Evolutionary conservation across 2,113 vertebrate species (phyloP).

Genomic region (Ciconia stormi): DNA sequence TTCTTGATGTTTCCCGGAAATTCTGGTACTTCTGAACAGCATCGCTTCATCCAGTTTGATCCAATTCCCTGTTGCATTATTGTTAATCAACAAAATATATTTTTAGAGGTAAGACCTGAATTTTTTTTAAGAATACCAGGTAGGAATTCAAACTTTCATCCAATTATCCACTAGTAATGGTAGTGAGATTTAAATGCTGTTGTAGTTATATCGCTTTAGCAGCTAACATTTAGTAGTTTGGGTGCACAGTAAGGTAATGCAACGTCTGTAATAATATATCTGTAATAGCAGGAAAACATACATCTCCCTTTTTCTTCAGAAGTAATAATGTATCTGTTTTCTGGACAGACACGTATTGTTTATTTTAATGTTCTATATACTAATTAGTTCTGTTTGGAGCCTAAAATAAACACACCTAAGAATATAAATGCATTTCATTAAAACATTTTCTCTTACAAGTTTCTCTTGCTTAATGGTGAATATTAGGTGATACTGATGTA

Average conservation of each 20-base stretch:
- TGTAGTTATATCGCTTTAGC: neutral
- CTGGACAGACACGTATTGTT: neutral
- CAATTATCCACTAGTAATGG: neutral
- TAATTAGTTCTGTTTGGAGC: neutral
- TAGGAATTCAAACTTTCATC: neutral
- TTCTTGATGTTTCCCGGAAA: neutral
- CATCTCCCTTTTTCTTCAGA: neutral
- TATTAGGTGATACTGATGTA: neutral
- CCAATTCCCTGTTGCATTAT: neutral
- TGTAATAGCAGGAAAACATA: neutral
- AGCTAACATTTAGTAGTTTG: neutral
- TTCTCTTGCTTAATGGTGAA: neutral
- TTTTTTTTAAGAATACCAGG: neutral
- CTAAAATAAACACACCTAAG: conserved; percentile 21
- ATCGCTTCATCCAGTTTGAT: neutral
- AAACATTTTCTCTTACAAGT: neutral
- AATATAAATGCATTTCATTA: neutral
- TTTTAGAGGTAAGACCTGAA: neutral
- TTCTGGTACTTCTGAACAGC: neutral
- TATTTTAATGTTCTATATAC: conserved; percentile 8
- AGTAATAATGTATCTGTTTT: conserved; percentile 12
- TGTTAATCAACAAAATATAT: neutral
- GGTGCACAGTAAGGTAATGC: neutral
- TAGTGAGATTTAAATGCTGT: neutral
- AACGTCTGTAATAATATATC: neutral